Base-by-base conservation (phyloP, 2,113 vertebrate species). In the Ariopsis seemanni region DNA sequence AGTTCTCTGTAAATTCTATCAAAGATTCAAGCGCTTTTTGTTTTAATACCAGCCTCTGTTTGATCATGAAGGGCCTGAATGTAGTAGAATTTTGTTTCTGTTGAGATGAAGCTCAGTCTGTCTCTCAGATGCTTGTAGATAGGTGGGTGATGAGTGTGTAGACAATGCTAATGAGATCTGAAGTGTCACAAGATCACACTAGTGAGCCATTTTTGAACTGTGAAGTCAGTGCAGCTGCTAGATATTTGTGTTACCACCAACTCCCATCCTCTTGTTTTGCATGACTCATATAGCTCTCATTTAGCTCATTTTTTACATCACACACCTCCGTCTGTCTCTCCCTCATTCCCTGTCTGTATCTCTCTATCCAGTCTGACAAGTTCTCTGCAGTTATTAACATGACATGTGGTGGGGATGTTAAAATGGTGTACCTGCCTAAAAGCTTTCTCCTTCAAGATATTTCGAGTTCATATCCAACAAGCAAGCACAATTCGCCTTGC, bases 121-220 rank as follows among this genome's bases (percentile, higher is more conserved):
- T 75, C 57, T 62, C 71, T 25, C 14, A 77, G 25, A 52, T 17
- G 25, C 42, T 11, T 63, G 34, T 20, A 69, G 62, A 81, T 9
- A 6, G 52, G 77, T 81, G 25, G 50, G 14, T 86, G 85, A 80
- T 81, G 57, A 81, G 81, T 84, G 85, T n/a, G 58, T 58, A 58
- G 57, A 75, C 60, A 72, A 42, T 85, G 75, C 65, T 85, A 84
- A 84, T 85, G 53, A 87, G 86, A 77, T 85, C 11, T n/a, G 27
- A 79, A 81, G 84, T 82, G 79, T 89, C 62, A 67, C 74, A 67
- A 11, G 82, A 65, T 89, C 80, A n/a, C 88, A 78, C 71, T 78
- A 42, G 30, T 69, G 60, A 30, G 67, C 63, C 79, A 65, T 83
- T 87, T 86, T 87, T 78, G 82, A 86, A 57, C 81, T 87, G 88